phyloP scores from a whole-genome alignment of 2,113 vertebrate genomes.

The Ceratotherium simum region DNA sequence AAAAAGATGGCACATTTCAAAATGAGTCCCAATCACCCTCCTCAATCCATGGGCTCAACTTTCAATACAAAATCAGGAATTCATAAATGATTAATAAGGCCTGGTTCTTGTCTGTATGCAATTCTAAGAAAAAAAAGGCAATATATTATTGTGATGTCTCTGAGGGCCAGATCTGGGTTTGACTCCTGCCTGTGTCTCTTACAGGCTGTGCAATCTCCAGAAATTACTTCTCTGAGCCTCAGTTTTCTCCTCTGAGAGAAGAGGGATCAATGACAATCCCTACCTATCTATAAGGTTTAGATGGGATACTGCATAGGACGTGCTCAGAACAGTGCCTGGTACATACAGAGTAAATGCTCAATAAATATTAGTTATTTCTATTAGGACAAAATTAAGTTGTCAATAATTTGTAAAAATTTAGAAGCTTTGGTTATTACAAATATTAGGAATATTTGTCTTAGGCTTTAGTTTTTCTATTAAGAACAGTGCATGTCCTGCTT shows the following conservation, averaged over 20 bases:
- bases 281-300: not conserved
- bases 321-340: not conserved
- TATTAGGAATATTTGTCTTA: not conserved
- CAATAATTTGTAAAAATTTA: not conserved
- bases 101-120: not conserved
- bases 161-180: not conserved
- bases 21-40: constrained; percentile 12
- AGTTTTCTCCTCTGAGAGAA: not conserved
- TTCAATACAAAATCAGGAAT: constrained; percentile 39
- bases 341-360: not conserved
- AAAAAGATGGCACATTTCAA: constrained; percentile 82
- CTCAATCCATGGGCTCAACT: not conserved
- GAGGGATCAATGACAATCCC: not conserved
- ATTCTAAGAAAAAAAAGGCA: not conserved
- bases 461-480: not conserved
- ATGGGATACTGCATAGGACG: not conserved
- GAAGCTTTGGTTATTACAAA: not conserved
- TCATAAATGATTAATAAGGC: not conserved
- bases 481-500: not conserved
- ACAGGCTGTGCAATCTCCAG: not conserved
- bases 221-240: constrained; percentile 14
- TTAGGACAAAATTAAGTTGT: not conserved
- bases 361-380: not conserved
- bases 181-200: not conserved
- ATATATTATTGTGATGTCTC: not conserved